phyloP scores from a whole-genome alignment of 2,113 vertebrate genomes.

The Cepphus grylle region DNA sequence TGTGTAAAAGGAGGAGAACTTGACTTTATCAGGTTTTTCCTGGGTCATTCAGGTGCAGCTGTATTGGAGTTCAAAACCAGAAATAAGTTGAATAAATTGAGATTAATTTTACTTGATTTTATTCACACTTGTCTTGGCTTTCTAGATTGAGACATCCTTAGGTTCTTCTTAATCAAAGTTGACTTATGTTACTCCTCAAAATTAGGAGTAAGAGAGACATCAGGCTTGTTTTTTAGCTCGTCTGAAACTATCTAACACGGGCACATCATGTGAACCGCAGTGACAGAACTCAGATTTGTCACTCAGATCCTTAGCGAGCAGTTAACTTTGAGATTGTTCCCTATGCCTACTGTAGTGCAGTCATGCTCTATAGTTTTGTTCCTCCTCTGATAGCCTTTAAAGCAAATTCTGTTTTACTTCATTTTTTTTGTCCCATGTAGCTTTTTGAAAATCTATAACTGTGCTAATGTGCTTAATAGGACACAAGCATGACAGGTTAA shows the following conservation, averaged over 20 bases:
- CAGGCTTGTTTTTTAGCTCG: not conserved
- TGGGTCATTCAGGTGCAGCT: not conserved
- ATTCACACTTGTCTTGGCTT: not conserved
- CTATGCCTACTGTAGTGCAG: not conserved
- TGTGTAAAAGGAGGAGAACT: not conserved
- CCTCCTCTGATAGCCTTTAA: not conserved
- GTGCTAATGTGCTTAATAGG: not conserved
- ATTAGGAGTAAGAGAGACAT: not conserved
- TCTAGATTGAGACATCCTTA: not conserved
- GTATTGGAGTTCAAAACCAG: not conserved
- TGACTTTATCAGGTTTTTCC: not conserved
- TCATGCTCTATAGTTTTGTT: not conserved
- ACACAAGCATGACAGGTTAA: not conserved
- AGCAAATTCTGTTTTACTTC: not conserved
- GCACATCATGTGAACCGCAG: not conserved
- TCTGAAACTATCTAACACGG: not conserved
- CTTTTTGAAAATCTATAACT: not conserved
- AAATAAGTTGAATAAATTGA: not conserved
- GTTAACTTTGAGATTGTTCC: not conserved
- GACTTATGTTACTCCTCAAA: not conserved
- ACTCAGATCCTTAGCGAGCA: not conserved
- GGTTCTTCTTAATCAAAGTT: not conserved
- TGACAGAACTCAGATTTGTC: not conserved
- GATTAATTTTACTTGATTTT: not conserved
- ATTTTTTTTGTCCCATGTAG: not conserved